Evolutionary conservation across 2,888 invertebrate genomes (phyloP), one percentile per base, ranked within the genome.

Genomic region (Phalera bucephala): DNA sequence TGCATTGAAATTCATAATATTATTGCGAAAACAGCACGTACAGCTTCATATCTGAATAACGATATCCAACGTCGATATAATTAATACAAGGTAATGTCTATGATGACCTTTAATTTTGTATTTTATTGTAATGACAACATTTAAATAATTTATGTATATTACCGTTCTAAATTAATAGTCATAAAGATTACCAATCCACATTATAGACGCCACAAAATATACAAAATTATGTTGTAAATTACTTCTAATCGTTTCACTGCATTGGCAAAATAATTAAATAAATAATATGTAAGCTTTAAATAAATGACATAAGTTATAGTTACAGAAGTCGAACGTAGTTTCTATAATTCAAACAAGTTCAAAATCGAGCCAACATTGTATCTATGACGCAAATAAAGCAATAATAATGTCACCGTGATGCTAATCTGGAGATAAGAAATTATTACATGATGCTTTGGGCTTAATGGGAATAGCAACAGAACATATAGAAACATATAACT

Each of bases 151-250:
- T n/a, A 2, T n/a, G n/a, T 11, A 4, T 1, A 0, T 2, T 21
- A 21, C 8, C 8, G 2, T 21, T 21, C 8, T 8, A 21, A 21
- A 8, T 21, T 21, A 7, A 4, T 21, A 6, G 21, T 55, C 55
- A 47, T 46, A 45, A 40, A 55, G 51, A 14, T 56, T 54, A 34
- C 48, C 44, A 39, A n/a, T 23, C 31, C 47, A 44, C 36, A 49
- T 45, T n/a, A 47, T 64, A 72, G 74, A 68, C 82, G 82, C 72
- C 78, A 72, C 76, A 77, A 72, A 69, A 70, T 53, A 49, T 53
- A 23, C 3, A 56, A 47, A 41, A 39, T 42, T 42, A 50, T 40
- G 45, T 36, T 31, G 30, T 48, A 28, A 57, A 45, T 34, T 38
- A 43, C 41, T 42, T 36, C 34, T 52, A 45, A 50, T 46, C n/a